Evolutionary conservation across 2,797 vertebrate genomes (phyloP), one percentile per base, ranked within the genome.

Genomic region (Cirrhinus mrigala): DNA sequence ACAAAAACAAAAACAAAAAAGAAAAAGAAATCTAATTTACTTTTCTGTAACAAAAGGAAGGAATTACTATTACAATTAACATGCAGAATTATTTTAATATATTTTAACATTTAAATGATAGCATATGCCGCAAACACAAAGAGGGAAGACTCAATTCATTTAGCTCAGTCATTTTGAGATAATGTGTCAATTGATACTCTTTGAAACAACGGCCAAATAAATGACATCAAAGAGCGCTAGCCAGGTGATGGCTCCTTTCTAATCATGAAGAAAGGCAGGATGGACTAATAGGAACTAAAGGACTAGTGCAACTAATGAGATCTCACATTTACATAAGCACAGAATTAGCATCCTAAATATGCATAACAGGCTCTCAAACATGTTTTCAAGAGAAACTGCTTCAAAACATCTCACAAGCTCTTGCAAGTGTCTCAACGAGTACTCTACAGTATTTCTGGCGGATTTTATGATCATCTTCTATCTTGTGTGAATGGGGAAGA

Each of bases 341-440:
- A 54, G 62, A 68, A 83, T 83, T 76, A 76, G 9, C 60, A 56
- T 77, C 60, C 33, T 54, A 68, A 66, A 83, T 68, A 66, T 83
- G 73, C 46, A 83, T 40, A 83, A 83, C 27, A 83, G 10, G 15
- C 73, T 77, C 82, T 83, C 50, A 52, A 68, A 84, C 73, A 56
- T 75, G 73, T 10, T 66, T 83, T 44, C 29, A 77, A 54, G 48
- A 56, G n/a, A 68, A 75, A 68, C 9, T 7, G 48, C 82, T 77
- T 68, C 60, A 83, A 66, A 66, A 66, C 50, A 20, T 16, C 20
- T 56, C 6, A 27, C 10, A 24, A 56, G 37, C 33, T n/a, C 14
- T 44, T 15, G 37, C 22, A 8, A 68, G n/a, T 44, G 18, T 44
- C 56, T 75, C 12, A 15, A 1, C 24, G 15, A 50, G 27, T 15